Percentiles rank a stretch among this genome's conserved stretches.
Conservation (phyloP, 2,113 vertebrate genomes). For the Ivindomyrus marchei region DNA sequence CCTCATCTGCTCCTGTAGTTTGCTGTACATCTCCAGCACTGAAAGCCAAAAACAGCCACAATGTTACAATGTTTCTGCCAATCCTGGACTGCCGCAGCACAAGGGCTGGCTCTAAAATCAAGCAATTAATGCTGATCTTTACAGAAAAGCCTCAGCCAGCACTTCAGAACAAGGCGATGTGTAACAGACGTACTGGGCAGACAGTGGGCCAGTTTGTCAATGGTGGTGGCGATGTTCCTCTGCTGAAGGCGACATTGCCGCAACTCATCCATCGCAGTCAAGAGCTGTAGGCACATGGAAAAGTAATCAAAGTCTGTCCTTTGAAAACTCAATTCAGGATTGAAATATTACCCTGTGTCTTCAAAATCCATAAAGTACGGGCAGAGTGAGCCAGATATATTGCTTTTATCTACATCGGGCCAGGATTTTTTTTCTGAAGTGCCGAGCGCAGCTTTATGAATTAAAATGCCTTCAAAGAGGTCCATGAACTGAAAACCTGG, state of each 20-base stretch:
- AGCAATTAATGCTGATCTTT: background rate
- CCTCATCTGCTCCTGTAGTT: conserved; percentile 90
- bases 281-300: conserved; percentile 58
- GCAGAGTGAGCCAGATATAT: background rate
- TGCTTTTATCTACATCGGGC: background rate
- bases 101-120: background rate
- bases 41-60: conserved; percentile 25
- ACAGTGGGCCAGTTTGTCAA: conserved; percentile 87
- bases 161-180: background rate
- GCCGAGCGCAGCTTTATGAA: background rate
- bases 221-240: conserved; percentile 87
- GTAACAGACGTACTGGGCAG: conserved; percentile 71
- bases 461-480: background rate
- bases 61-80: background rate
- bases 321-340: background rate
- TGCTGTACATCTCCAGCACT: conserved; percentile 98
- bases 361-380: background rate
- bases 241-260: conserved; percentile 85
- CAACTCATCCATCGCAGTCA: conserved; percentile 83
- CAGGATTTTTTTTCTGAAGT: background rate
- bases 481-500: background rate
- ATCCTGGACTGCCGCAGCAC: background rate
- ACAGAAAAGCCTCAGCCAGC: background rate
- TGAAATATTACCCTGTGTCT: background rate
- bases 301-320: background rate